Evolutionary conservation across 2,797 vertebrate genomes (phyloP), one percentile per base, ranked within the genome.

Genomic region (Heteromormyrus szaboi): DNA sequence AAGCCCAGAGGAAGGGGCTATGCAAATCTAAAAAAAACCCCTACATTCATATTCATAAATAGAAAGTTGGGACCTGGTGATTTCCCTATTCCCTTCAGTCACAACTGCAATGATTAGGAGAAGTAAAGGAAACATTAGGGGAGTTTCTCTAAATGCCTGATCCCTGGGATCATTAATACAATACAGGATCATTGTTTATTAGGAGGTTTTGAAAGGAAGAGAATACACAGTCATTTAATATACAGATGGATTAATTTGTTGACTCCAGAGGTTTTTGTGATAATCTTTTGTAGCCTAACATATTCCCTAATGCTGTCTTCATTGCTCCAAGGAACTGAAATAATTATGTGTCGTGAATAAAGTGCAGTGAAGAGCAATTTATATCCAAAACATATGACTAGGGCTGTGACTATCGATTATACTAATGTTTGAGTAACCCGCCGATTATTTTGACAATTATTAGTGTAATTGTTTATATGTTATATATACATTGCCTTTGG

Each of bases 191-290:
- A 25, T 89, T 90, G 89, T 86, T 76, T 88, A 5, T 25, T 37
- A 89, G 90, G 65, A 54, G 88, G 87, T 91, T 89, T 86, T 88
- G 59, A 89, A 91, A 90, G 41, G 89, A 90, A 90, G 37, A 89
- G 91, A 91, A 29, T 90, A 50, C 89, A 90, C 1, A 88, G 19
- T 87, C 90, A 84, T 90, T 84, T 92, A 94, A 92, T 90, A 89
- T 89, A 50, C 81, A 85, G 86, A 92, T 93, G 89, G 93, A 95
- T 92, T 91, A 92, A 94, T 93, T 92, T 93, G 46, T 79, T 90
- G 91, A 54, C 91, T 90, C 90, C 89, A 91, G 92, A 89, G 90
- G 87, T 90, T 88, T 89, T 46, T 48, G 88, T 89, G 44, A 0
- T 0, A 88, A 87, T 89, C 85, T 89, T 92, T 93, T 91, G 91